Evolutionary conservation across 1,140 invertebrate species (phyloP).

Genomic region (Nautilus pompilius): DNA sequence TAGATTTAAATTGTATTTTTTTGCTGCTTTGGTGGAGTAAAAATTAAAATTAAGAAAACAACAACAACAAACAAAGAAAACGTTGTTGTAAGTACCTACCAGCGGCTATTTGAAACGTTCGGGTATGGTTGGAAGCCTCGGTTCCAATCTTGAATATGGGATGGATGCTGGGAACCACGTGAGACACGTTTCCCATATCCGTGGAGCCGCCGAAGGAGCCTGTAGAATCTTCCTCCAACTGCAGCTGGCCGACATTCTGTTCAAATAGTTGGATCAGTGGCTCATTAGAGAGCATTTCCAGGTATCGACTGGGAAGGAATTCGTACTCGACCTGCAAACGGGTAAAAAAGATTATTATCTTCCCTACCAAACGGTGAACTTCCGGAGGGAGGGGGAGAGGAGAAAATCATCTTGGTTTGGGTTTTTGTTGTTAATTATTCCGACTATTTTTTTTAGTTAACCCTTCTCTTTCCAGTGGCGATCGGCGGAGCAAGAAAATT

Average conservation of each 20-base stretch:
- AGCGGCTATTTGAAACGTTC: slow-evolving; percentile 37
- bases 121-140: slow-evolving; percentile 33
- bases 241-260: slow-evolving; percentile 27
- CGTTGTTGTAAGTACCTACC: slow-evolving; percentile 7
- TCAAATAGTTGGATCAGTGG: slow-evolving; percentile 28
- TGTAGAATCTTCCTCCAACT: slow-evolving; percentile 17
- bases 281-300: slow-evolving; percentile 30
- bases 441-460: no score
- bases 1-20: neutral
- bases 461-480: no score
- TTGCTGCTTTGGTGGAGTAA: no score
- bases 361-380: neutral
- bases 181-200: slow-evolving; percentile 53
- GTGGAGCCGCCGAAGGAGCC: slow-evolving; percentile 30
- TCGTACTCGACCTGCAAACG: slow-evolving; percentile 20
- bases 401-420: no score
- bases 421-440: no score
- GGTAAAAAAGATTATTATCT: neutral
- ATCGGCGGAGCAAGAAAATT: no score
- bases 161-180: slow-evolving; percentile 49
- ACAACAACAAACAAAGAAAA: neutral
- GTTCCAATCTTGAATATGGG: slow-evolving; percentile 48
- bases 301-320: slow-evolving; percentile 23
- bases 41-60: no score
- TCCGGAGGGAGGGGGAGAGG: no score